Percentiles rank a stretch among this genome's conserved stretches.
Conservation (phyloP, 2,888 invertebrate species). For the Thymelicus sylvestris region DNA sequence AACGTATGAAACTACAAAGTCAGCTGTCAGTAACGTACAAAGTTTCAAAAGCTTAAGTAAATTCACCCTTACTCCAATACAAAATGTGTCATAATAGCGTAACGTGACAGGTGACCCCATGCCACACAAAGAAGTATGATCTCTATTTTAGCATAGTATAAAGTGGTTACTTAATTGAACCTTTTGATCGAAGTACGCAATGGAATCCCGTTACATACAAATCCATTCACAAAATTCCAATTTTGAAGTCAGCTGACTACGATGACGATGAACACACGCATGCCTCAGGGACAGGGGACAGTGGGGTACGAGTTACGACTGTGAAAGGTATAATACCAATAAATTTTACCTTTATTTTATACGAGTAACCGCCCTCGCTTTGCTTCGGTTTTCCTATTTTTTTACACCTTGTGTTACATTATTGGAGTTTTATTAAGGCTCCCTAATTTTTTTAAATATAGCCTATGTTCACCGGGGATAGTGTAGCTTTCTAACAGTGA, state of each 20-base stretch:
- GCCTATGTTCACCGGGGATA: too few relatives aligned
- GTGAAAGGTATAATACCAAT: not conserved
- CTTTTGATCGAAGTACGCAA: not conserved
- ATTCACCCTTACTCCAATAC: constrained; percentile 14
- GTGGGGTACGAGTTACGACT: constrained; percentile 25
- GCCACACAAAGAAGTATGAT: not conserved
- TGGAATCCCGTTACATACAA: constrained; percentile 34
- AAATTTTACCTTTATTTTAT: too few relatives aligned
- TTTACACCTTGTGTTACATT: too few relatives aligned
- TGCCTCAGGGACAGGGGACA: constrained; percentile 38
- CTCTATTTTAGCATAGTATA: not conserved
- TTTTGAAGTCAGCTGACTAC: constrained; percentile 46
- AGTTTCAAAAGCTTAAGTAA: constrained; percentile 20
- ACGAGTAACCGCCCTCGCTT: too few relatives aligned
- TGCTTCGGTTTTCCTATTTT: too few relatives aligned
- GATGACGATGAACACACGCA: constrained; percentile 39
- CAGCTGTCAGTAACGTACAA: constrained; percentile 27
- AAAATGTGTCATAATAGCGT: constrained; percentile 21
- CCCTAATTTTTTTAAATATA: too few relatives aligned
- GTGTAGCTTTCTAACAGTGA: too few relatives aligned
- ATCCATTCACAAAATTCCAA: constrained; percentile 47
- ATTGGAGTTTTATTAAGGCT: too few relatives aligned
- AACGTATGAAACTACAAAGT: constrained; percentile 30
- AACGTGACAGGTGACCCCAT: constrained; percentile 9
- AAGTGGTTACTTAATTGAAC: constrained; percentile 8